Evolutionary conservation across 2,797 vertebrate genomes (phyloP).

Genomic region (Psittacula echo): DNA sequence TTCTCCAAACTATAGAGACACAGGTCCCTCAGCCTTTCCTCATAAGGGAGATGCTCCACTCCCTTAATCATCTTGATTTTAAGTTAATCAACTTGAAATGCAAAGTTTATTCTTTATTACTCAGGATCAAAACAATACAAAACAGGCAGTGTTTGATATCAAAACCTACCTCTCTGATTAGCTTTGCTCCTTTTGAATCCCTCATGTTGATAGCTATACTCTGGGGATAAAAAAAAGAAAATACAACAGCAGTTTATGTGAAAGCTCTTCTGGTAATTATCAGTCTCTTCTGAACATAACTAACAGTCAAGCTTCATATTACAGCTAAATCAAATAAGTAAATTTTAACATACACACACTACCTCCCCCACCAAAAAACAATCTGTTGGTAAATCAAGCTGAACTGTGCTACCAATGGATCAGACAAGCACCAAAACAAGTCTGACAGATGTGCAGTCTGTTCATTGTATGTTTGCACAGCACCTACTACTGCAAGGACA

Average conservation of each 20-base stretch:
- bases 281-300: neutral
- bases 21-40: no score
- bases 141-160: neutral
- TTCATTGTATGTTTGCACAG: neutral
- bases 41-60: no score
- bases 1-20: no score
- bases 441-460: neutral
- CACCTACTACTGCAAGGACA: neutral
- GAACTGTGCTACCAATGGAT: neutral
- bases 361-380: neutral
- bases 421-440: neutral
- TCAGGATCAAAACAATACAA: neutral
- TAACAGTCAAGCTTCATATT: neutral
- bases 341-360: neutral
- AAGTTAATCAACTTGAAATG: neutral
- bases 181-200: slow-evolving; percentile 81
- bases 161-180: slow-evolving; percentile 87
- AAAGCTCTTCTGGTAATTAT: neutral
- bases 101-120: neutral
- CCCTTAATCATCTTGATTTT: no score
- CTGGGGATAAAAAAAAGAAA: slow-evolving; percentile 70
- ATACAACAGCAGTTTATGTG: neutral
- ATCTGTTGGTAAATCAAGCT: neutral
- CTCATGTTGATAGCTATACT: slow-evolving; percentile 92
- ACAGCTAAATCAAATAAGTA: neutral